Percentiles rank a stretch among this genome's conserved stretches.
These are phyloP conservation scores for Ooceraea biroi DNA, from an alignment of 1,140 invertebrate genomes.

Conservation along the genomic window DNA sequence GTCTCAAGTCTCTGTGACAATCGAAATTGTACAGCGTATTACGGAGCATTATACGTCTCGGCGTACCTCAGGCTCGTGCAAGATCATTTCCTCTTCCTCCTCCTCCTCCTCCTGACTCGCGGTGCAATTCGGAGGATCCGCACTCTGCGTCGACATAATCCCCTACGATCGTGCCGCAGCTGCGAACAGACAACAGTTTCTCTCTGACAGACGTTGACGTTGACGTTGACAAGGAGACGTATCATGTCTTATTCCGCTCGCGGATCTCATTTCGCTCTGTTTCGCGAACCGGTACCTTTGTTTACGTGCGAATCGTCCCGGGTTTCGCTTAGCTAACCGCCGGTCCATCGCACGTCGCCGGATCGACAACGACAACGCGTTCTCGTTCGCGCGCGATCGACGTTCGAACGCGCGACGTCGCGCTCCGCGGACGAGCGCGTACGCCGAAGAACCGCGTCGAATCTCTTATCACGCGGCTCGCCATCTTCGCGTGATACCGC, in stretches of 20 bases:
- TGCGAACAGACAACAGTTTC: constrained; percentile 72
- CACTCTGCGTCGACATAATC: constrained; percentile 80
- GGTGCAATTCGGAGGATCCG: constrained; percentile 67
- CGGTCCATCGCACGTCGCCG: neutral
- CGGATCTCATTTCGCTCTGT: neutral
- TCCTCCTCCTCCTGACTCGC: constrained; percentile 65
- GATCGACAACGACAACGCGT: neutral
- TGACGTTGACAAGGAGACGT: constrained; percentile 26
- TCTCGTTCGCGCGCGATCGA: neutral
- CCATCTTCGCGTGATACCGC: constrained; percentile 1
- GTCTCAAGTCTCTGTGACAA: neutral
- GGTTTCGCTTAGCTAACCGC: neutral
- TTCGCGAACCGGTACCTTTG: neutral
- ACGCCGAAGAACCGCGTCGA: neutral
- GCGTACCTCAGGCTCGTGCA: constrained; percentile 44
- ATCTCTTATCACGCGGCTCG: neutral
- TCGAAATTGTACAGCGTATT: neutral
- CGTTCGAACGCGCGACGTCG: neutral
- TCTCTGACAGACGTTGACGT: constrained; percentile 55
- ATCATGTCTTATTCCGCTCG: neutral
- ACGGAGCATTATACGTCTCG: neutral
- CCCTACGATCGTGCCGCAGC: constrained; percentile 53
- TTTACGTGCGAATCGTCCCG: constrained; percentile 15
- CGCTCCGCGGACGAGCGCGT: neutral
- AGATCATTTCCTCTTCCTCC: constrained; percentile 62